Base-by-base conservation (phyloP, 2,888 invertebrate species). In the Mimachlamys varia region DNA sequence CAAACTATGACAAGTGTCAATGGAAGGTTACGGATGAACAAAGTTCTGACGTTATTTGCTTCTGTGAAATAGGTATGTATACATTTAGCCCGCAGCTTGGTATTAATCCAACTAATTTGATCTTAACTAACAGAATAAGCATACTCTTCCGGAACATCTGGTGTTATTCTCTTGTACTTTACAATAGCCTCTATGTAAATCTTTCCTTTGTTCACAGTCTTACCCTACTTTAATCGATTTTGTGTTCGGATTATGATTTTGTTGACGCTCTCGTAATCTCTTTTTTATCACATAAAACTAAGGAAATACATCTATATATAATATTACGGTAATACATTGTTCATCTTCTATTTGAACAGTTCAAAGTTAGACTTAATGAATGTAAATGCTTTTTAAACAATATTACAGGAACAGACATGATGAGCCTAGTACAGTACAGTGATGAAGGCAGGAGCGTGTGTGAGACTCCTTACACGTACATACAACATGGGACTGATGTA, bases 21-120 rank as follows among this genome's bases (percentile, higher is more conserved):
- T 91, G 91, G 91, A 37, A 58, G 12, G 50, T 88, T 22, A 19
- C 27, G 37, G 91, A 91, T 27, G 50, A 87, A 4, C 88, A 91
- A 53, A 89, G 89, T 76, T 33, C 19, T 5, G 7, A 88, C 7
- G 22, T 49, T 37, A 19, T 38, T 10, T 91, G 91, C 50, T 76
- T 44, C 15, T 89, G 89, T 76, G 62, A 58, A 22, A 88, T 88
- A 44, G 89, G 91, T 91, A 91, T 53, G 89, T 89, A 76, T 12
- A 76, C 27, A 33, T 33, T 33, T 33, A 4, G 33, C 22, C 13
- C 12, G 0, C 33, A 27, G 0, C 33, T 53, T 53, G 5, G 13
- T 17, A 53, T 53, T 53, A 76, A 76, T 10, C 13, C 13, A 55
- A 17, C 55, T 19, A 76, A 27, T 4, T 76, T 76, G 50, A 50